A percentile compares a stretch with the other conserved stretches of the same genome.
Evolutionary conservation across 2,113 vertebrate species (phyloP).

Genomic region (Carollia perspicillata): DNA sequence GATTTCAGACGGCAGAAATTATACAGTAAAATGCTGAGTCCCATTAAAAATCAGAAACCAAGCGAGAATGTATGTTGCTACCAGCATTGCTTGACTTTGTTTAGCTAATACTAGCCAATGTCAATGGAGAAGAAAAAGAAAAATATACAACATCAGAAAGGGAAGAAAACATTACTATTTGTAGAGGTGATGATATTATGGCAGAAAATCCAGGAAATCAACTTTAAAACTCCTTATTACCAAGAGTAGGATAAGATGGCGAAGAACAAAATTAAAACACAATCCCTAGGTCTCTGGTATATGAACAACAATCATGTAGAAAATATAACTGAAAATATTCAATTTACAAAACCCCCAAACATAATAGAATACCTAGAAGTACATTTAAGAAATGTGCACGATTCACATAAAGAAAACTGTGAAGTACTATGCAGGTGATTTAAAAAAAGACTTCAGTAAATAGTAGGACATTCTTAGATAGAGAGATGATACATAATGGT

Average conservation of each 20-base stretch:
- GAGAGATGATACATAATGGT: background rate
- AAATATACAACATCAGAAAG: background rate
- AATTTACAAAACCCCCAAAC: background rate
- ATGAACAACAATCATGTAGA: background rate
- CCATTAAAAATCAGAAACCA: conserved; percentile 44
- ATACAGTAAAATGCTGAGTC: background rate
- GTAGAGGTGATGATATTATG: background rate
- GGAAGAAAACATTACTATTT: background rate
- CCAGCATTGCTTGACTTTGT: background rate
- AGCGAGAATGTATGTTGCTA: background rate
- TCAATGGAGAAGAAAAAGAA: background rate
- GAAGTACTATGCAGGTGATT: background rate
- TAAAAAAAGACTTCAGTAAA: background rate
- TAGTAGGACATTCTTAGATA: conserved; percentile 6
- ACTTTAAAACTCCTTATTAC: background rate
- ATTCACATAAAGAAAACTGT: background rate
- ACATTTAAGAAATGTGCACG: background rate
- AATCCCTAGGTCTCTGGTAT: background rate
- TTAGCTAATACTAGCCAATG: background rate
- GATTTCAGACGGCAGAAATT: conserved; percentile 2
- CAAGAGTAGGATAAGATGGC: background rate
- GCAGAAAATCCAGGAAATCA: background rate
- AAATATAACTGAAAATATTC: background rate
- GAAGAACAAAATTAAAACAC: conserved; percentile 15
- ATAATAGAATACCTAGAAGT: background rate